Percentiles rank a stretch among this genome's conserved stretches.
Evolutionary conservation across 2,113 vertebrate species (phyloP).

Genomic region (Mola mola): DNA sequence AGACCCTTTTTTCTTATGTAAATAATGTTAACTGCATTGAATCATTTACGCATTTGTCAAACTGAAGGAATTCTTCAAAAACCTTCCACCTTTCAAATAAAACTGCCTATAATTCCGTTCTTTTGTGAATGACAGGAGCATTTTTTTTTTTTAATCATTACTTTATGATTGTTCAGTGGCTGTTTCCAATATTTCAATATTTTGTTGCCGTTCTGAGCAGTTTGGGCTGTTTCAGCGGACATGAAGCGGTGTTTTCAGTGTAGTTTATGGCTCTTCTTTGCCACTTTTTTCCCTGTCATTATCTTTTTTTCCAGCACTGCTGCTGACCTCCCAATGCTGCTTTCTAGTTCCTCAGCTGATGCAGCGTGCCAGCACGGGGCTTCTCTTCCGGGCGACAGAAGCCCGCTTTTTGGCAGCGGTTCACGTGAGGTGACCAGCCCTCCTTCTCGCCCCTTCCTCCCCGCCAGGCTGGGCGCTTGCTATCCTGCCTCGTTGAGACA

Average conservation of each 20-base stretch:
- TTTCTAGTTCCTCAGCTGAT: conserved; percentile 77
- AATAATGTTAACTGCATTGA: conserved; percentile 40
- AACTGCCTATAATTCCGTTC: conserved; percentile 7
- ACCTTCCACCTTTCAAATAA: too few relatives aligned
- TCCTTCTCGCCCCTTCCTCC: not conserved
- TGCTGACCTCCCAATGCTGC: conserved; percentile 63
- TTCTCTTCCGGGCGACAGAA: conserved; percentile 54
- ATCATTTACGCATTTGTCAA: conserved; percentile 42
- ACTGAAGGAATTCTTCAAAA: conserved; percentile 37
- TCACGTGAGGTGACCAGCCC: conserved; percentile 73
- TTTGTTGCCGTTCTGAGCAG: conserved; percentile 22
- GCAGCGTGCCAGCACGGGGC: conserved; percentile 50
- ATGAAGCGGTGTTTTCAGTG: not conserved
- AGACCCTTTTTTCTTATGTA: conserved; percentile 36
- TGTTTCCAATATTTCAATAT: conserved; percentile 26
- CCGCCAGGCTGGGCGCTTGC: conserved; percentile 68
- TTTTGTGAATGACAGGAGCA: conserved; percentile 57
- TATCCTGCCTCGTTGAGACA: conserved; percentile 78
- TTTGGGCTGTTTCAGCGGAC: not conserved
- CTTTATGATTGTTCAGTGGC: conserved; percentile 28
- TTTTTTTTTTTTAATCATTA: too few relatives aligned
- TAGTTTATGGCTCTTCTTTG: conserved; percentile 11
- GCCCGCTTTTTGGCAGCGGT: conserved; percentile 58
- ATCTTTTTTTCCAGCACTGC: conserved; percentile 27
- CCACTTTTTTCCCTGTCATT: conserved; percentile 21